Evolutionary conservation across 2,888 invertebrate species (phyloP), one percentile per base, ranked within the genome.

Genomic region (Leistus spinibarbis): DNA sequence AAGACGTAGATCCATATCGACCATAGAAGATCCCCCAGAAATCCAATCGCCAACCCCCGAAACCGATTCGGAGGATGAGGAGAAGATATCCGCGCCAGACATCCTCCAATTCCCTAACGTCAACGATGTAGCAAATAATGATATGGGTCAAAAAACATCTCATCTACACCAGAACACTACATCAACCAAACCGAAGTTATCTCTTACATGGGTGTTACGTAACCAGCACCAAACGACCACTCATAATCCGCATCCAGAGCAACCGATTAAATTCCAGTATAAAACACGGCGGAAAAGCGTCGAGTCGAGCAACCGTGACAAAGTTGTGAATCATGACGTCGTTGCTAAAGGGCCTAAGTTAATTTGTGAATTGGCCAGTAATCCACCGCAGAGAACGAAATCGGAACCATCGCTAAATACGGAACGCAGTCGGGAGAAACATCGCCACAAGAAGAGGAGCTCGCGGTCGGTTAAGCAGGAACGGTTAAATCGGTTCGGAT

Each of bases 151-250:
- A 82, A 87, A 86, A 84, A 84, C 88, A 80, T 88, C 89, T 81
- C 85, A 85, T 84, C 76, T 81, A 79, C 81, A 79, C 79, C 80
- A 80, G 78, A 78, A 78, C 76, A 40, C n/a, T n/a, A n/a, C 40
- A 4, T 80, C 80, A 72, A 81, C 81, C 79, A 86, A 87, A 80
- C 88, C 92, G 78, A 93, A 92, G 85, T 89, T 93, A 84, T 92
- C 93, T 74, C 87, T 93, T 74, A 92, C 92, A 69, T 93, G 93
- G 93, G 91, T 93, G 74, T 86, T 93, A 56, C 90, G 91, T 81
- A 91, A 91, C 78, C 90, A 91, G 79, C 69, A 70, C 57, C 66
- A 27, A 54, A 40, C n/a, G n/a, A 65, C 81, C 62, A 82, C 82
- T 53, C 80, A 81, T 76, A 80, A 83, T 77, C 82, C 82, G 24